Evolutionary conservation across 64 coral and sea anemone species (phyloP), one percentile per base, ranked within the genome.

Genomic region (Trachythela sp.): DNA sequence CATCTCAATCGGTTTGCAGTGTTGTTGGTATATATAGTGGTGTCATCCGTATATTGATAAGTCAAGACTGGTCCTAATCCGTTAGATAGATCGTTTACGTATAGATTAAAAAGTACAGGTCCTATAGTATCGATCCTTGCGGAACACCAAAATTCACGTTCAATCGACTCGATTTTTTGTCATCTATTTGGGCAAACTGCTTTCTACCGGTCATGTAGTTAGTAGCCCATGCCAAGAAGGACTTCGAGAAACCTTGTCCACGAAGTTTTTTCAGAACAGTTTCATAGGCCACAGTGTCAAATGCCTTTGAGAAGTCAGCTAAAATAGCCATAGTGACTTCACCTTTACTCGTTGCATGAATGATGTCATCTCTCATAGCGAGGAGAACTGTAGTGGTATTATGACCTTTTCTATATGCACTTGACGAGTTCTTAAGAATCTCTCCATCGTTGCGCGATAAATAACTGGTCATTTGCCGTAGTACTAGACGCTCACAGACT

Each of bases 61-160:
- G 49, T 52, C 49, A 15, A 15, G 49, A 52, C 49, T 52, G 49
- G 49, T 0, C 49, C 49, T 52, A 52, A 52, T 20, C 49, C 49
- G 20, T 52, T 20, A 52, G 49, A 52, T 52, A 94, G 39, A 39
- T 92, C 94, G 40, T 89, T 10, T 11, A 92, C 90, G 48, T 92
- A 91, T 13, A 91, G 68, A 51, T 91, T 91, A 33, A 94, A 92
- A 13, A 94, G 29, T 49, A 72, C 68, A 26, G 68, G 9, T 72
- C 68, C 68, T 26, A n/a, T n/a, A 72, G 68, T 26, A 72, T 72
- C 10, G 68, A 72, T 35, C 68, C 68, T 9, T 72, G 68, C 29
- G 68, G 68, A 26, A 72, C 68, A 72, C 68, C 68, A 26, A 72
- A 72, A 26, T 72, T 72, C 32, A 35, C 32, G 26, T 72, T 72